phyloP scores from a whole-genome alignment of 2,797 vertebrate genomes.

The Tinamus major region DNA sequence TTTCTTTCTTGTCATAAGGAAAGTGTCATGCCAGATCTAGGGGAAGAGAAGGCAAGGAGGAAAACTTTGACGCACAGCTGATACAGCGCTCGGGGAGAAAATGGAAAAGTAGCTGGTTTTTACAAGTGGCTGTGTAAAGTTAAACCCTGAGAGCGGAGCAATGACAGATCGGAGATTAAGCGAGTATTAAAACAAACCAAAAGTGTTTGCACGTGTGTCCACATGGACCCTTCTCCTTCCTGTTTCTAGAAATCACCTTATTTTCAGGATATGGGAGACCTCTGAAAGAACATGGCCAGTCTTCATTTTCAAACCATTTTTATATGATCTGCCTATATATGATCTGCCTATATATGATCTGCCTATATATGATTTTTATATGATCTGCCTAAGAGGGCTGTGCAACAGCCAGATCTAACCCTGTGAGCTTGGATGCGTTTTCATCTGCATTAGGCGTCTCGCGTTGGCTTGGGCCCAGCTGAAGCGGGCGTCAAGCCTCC shows the following conservation, averaged over 20 bases:
- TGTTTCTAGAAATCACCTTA: slow-evolving; percentile 21
- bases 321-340: neutral
- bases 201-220: neutral
- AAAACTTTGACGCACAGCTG: rapidly evolving
- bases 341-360: neutral
- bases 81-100: neutral
- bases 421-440: neutral
- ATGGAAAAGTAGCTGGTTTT: neutral
- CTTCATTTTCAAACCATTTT: neutral
- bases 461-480: neutral
- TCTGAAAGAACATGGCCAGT: neutral
- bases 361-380: neutral
- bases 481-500: neutral
- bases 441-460: neutral
- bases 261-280: neutral
- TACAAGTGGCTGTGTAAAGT: slow-evolving; percentile 66
- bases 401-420: neutral
- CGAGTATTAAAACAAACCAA: neutral
- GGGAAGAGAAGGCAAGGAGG: neutral
- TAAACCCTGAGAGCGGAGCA: slow-evolving; percentile 62
- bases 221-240: neutral
- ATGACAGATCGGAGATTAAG: slow-evolving; percentile 70
- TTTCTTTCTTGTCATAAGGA: neutral
- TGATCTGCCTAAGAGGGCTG: neutral
- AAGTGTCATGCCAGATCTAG: rapidly evolving